Evolutionary conservation across 2,113 vertebrate genomes (phyloP).

Genomic region (Antennarius striatus): DNA sequence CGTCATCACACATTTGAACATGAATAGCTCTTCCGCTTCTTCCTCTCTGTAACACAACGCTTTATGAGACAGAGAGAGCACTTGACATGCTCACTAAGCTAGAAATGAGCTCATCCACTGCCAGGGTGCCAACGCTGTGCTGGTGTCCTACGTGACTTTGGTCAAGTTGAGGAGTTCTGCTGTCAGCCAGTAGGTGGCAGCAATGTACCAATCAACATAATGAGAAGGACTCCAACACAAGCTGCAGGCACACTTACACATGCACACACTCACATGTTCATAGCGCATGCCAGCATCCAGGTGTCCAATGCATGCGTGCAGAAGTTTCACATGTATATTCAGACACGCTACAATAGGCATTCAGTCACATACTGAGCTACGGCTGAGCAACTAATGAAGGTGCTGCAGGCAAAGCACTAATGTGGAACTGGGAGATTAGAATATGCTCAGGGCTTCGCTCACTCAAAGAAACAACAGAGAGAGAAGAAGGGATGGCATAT

Average conservation of each 20-base stretch:
- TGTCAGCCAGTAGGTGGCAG: slow-evolving; percentile 72
- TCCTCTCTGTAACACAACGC: slow-evolving; percentile 24
- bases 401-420: slow-evolving; percentile 76
- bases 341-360: slow-evolving; percentile 12
- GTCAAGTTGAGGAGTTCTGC: slow-evolving; percentile 17
- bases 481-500: slow-evolving; percentile 41
- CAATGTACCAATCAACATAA: slow-evolving; percentile 33
- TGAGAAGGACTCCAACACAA: slow-evolving; percentile 3
- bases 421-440: slow-evolving; percentile 81
- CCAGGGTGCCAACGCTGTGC: slow-evolving; percentile 51
- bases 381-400: slow-evolving; percentile 78
- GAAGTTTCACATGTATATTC: slow-evolving; percentile 30
- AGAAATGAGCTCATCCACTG: slow-evolving; percentile 69
- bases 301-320: slow-evolving; percentile 27
- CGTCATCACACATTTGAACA: slow-evolving; percentile 31
- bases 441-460: slow-evolving; percentile 73
- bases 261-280: slow-evolving; percentile 49
- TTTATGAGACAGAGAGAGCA: slow-evolving; percentile 25
- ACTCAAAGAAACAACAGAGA: slow-evolving; percentile 71
- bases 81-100: slow-evolving; percentile 55
- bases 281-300: slow-evolving; percentile 49
- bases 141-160: slow-evolving; percentile 71
- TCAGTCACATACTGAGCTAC: slow-evolving; percentile 42
- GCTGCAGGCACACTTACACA: not conserved
- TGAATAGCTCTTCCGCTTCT: slow-evolving; percentile 17